Base-by-base conservation (phyloP, 2,797 vertebrate genomes). In the Chromis chromis region DNA sequence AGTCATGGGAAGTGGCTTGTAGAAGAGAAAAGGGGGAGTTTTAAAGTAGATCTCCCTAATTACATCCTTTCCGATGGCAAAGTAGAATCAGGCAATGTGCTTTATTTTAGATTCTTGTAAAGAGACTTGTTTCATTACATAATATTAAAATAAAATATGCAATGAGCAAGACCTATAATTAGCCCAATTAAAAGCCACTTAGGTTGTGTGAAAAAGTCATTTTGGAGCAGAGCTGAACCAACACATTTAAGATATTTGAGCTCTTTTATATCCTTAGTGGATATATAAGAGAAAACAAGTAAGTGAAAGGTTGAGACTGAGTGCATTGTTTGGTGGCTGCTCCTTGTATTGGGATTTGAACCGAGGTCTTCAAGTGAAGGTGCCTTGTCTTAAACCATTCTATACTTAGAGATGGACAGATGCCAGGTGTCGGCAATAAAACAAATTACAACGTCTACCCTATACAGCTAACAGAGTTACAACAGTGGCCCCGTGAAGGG, bases 121-220 rank as follows among this genome's bases (percentile, higher is more conserved):
- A 75, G 84, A 62, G 68, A 72, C 54, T 74, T 72, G 62, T 86
- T 84, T 78, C 68, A 58, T 78, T 74, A 52, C 22, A 57, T 79
- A 10, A 65, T 85, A 81, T 71, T 57, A 65, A 70, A 78, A 70
- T 58, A 60, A 81, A 74, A 62, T 58, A 42, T 70, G 60, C 55
- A 77, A 77, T 79, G 53, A 69, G 72, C 14, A 49, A 75, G 56
- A 33, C 48, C 65, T 62, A 19, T 50, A 81, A 82, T 77, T 82
- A 24, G 52, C 27, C 58, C 61, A 74, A 79, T 86, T 84, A 74
- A 82, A 86, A 76, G 27, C 28, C 39, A 75, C 21, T 77, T 74
- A 62, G 25, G 6, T 40, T 61, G 36, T 58, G 55, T 60, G 48
- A 71, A 81, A 81, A 55, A 57, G 12, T 53, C n/a, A 48, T 46